Percentiles rank a stretch among this genome's conserved stretches.
These are phyloP conservation scores for Dipodomys ordii DNA, from an alignment of 2,113 vertebrate species.

Conservation along the genomic window DNA sequence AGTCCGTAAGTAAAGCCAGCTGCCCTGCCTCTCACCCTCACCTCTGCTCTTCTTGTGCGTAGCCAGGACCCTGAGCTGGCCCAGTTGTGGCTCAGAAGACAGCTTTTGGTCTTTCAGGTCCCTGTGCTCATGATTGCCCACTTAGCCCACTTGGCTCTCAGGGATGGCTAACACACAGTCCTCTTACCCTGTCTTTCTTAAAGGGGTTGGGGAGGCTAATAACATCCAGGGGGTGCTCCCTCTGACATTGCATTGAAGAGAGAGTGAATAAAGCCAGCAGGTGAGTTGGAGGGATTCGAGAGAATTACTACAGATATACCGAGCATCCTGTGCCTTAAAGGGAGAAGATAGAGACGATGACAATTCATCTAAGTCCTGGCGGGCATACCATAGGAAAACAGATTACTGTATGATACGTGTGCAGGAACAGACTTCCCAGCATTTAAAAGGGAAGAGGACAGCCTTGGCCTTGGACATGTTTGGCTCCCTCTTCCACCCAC, in stretches of 20 bases:
- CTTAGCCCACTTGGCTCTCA: not conserved
- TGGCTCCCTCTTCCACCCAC: not conserved
- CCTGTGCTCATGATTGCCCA: not conserved
- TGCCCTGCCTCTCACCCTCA: not conserved
- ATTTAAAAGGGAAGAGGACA: too few relatives aligned
- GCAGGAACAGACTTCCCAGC: not conserved
- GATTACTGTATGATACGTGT: not conserved
- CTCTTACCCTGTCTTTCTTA: not conserved
- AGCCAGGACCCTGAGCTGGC: not conserved
- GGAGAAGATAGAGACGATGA: not conserved
- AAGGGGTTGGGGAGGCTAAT: not conserved
- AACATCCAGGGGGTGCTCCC: too few relatives aligned
- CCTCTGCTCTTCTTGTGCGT: not conserved
- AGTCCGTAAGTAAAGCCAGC: conserved; percentile 94
- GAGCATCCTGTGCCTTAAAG: not conserved
- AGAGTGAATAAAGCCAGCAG: fast-evolving
- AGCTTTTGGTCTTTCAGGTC: conserved; percentile 59
- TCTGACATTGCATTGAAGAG: fast-evolving
- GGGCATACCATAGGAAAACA: not conserved
- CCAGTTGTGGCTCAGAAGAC: not conserved
- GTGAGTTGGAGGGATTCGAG: not conserved
- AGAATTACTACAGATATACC: not conserved
- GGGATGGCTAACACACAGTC: not conserved
- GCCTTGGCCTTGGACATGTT: not conserved
- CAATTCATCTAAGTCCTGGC: not conserved